A percentile compares a stretch with the other conserved stretches of the same genome.
Conservation (phyloP, 1,140 invertebrate genomes). For the Bombus huntii region DNA sequence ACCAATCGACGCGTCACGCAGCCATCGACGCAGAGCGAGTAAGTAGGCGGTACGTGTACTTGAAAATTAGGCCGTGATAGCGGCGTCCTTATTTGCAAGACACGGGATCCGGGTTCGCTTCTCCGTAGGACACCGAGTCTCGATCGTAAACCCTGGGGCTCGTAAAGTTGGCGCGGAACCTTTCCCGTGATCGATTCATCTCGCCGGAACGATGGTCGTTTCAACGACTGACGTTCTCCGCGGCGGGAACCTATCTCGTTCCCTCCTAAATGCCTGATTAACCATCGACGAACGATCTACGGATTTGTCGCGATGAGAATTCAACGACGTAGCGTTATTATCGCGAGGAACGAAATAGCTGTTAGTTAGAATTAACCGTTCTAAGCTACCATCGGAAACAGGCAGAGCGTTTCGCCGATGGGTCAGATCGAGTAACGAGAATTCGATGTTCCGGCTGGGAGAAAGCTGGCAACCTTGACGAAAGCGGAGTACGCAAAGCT, state of each 20-base stretch:
- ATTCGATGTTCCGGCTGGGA: too few relatives aligned
- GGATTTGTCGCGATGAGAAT: neutral
- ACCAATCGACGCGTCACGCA: neutral
- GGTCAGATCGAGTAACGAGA: too few relatives aligned
- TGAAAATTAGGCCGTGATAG: neutral
- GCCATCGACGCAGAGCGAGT: neutral
- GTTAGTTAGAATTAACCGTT: too few relatives aligned
- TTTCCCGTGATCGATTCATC: conserved; percentile 1
- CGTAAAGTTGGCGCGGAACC: neutral
- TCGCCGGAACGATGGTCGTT: neutral
- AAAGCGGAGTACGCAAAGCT: neutral
- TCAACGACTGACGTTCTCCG: neutral
- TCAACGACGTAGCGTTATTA: too few relatives aligned
- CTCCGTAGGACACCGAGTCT: neutral
- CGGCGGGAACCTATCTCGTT: neutral
- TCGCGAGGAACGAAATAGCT: too few relatives aligned
- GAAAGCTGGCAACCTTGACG: neutral
- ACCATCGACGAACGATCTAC: neutral
- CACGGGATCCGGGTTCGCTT: too few relatives aligned
- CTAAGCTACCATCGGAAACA: accelerated
- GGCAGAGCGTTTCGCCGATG: too few relatives aligned
- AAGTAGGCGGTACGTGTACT: neutral
- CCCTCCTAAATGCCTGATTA: neutral
- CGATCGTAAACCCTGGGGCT: neutral
- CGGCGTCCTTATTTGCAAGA: neutral